These are phyloP conservation scores for Cephus pulcher DNA, from an alignment of 2,888 invertebrate genomes.

Conservation along the genomic window DNA sequence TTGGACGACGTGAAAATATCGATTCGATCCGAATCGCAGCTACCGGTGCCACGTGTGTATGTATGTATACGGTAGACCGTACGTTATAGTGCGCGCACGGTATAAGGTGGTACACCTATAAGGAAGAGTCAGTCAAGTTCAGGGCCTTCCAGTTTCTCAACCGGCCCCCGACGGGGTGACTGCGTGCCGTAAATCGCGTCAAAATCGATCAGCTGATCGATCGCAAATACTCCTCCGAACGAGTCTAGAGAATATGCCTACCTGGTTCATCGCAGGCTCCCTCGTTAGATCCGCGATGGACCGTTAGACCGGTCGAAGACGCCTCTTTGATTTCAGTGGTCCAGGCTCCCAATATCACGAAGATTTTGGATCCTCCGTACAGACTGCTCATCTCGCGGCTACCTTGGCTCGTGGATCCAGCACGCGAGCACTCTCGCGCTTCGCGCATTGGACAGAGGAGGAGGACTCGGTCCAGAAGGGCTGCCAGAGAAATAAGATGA, in stretches of 20 bases:
- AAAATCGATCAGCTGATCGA: conserved; percentile 13
- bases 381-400: background rate
- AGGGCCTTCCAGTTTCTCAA: conserved; percentile 57
- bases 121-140: conserved; percentile 61
- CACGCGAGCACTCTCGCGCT: background rate
- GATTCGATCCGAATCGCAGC: background rate
- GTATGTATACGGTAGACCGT: background rate
- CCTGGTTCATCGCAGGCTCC: background rate
- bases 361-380: background rate
- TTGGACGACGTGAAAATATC: background rate
- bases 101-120: conserved; percentile 37
- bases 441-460: background rate
- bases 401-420: background rate
- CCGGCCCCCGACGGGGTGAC: conserved; percentile 25
- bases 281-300: background rate
- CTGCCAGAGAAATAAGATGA: conserved; percentile 16
- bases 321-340: background rate
- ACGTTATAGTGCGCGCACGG: background rate
- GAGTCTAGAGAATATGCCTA: background rate
- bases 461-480: background rate
- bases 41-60: conserved; percentile 1
- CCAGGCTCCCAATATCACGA: background rate
- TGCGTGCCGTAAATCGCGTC: background rate
- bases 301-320: background rate
- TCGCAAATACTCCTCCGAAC: background rate